Evolutionary conservation across 1,140 invertebrate genomes (phyloP), one percentile per base, ranked within the genome.

Genomic region (Brachionus calyciflorus): DNA sequence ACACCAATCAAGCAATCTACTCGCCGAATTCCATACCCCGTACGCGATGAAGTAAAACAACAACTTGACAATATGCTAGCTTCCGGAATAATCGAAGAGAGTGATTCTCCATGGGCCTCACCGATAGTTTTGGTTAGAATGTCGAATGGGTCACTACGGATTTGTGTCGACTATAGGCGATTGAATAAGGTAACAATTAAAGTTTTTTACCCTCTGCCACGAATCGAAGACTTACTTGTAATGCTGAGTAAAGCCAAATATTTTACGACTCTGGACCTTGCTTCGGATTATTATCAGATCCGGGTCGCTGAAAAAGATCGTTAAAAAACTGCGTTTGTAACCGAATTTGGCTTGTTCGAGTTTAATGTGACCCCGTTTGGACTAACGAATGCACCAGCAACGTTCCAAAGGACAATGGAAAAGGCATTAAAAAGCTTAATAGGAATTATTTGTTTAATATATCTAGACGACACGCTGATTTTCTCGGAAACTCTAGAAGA

Each of bases 291-390:
- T 12, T 51, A n/a, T 6, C 65, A 70, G 48, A 40, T 70, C 1
- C 24, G 10, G 17, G 17, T 70, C 10, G 48, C 28, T 14, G 1
- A 0, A 1, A 2, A 21, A 33, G 19, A 24, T 19, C 17, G 1
- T 10, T 21, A 46, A 48, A 70, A 46, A 41, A 70, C 65, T 48
- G 41, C 65, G 26, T 70, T 70, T 26, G 28, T 48, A n/a, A 49
- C n/a, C 2, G 24, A 70, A 6, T 21, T 3, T 0, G 65, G 65
- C 0, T 24, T 70, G 9, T 82, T 78, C 60, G 79, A 80, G 68
- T 83, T 80, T 60, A 79, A 46, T 6, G 65, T 79, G 0, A 83
- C 86, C 82, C 83, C 84, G 0, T 86, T 85, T 78, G 86, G 85
- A 0, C 77, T 87, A 1, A 76, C 76, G 1, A 83, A 83, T 21